Evolutionary conservation across 2,888 invertebrate species (phyloP), one percentile per base, ranked within the genome.

Genomic region (Zelleria hepariella): DNA sequence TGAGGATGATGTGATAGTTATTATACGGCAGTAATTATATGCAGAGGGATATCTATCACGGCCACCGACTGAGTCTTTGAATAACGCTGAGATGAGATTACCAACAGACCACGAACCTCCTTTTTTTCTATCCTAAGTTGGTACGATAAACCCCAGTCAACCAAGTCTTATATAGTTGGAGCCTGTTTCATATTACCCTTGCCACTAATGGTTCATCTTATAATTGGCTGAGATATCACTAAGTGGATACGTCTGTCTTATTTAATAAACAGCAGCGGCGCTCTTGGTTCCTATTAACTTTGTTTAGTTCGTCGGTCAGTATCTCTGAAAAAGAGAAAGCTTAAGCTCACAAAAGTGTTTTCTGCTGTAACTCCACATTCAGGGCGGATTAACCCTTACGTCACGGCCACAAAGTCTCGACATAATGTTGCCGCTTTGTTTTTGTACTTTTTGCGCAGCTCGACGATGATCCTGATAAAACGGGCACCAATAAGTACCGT

Each of bases 331-430:
- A 42, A 2, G 51, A n/a, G 10, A 51, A 20, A 51, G 21, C 20
- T 51, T 21, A 51, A 51, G 23, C 20, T 5, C 7, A 10, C 23
- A 20, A 51, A 51, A 51, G 18, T 51, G 51, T 20, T 51, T 20
- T 51, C 21, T 51, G 51, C 21, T 51, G 51, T 51, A 15, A 42
- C 32, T 42, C 32, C 15, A 15, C 32, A 51, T 57, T 58, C 3
- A 23, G 48, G 25, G 26, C 49, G 23, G 49, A 51, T 58, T 58
- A 25, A 48, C 51, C 48, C 55, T 69, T 72, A 73, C 71, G 61
- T 27, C 61, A 68, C 69, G 71, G 71, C 73, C 67, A 68, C 68
- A 59, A 49, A 21, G 5, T 25, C 24, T 25, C 1, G 48, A 47
- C 57, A 48, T 47, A 58, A 59, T 61, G 61, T 63, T 61, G 59